Percentiles rank a stretch among this genome's conserved stretches.
phyloP scores from a whole-genome alignment of 1,140 invertebrate genomes.

The Drosophila kikkawai region DNA sequence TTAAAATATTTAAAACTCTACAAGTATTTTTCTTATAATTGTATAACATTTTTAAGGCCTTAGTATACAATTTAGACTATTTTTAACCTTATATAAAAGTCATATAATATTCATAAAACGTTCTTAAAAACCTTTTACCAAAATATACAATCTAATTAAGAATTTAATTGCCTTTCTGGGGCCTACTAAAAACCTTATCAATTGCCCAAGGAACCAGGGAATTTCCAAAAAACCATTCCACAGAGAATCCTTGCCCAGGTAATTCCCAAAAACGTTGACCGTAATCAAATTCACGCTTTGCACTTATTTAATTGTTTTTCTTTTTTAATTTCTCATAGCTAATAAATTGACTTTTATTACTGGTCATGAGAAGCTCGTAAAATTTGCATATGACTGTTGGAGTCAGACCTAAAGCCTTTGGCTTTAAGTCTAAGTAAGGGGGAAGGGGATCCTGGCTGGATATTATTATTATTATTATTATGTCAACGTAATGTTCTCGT shows the following conservation, averaged over 20 bases:
- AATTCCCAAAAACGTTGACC: slow-evolving; percentile 7
- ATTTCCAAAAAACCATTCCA: not conserved
- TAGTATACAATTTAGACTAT: not conserved
- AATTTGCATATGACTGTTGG: slow-evolving; percentile 76
- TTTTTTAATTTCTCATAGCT: slow-evolving; percentile 70
- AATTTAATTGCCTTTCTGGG: not conserved
- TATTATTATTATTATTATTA: slow-evolving; percentile 75
- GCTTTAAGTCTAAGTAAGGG: slow-evolving; percentile 14
- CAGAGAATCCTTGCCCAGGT: not conserved
- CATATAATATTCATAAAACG: too few relatives aligned
- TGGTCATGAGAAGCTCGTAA: slow-evolving; percentile 61
- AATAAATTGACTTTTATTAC: slow-evolving; percentile 76
- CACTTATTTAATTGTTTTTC: slow-evolving; percentile 58
- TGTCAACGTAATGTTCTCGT: slow-evolving; percentile 80
- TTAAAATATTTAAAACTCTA: not conserved
- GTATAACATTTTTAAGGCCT: not conserved
- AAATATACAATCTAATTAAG: not conserved
- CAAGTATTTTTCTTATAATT: too few relatives aligned
- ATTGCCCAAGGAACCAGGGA: not conserved
- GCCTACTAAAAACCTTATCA: slow-evolving; percentile 7
- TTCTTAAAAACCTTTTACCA: not conserved
- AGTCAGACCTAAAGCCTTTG: slow-evolving; percentile 16
- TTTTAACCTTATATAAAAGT: too few relatives aligned
- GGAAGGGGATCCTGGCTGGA: slow-evolving; percentile 20
- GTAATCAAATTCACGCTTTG: slow-evolving; percentile 51